Conservation (phyloP, 2,113 vertebrate species). For the Chroicocephalus ridibundus region DNA sequence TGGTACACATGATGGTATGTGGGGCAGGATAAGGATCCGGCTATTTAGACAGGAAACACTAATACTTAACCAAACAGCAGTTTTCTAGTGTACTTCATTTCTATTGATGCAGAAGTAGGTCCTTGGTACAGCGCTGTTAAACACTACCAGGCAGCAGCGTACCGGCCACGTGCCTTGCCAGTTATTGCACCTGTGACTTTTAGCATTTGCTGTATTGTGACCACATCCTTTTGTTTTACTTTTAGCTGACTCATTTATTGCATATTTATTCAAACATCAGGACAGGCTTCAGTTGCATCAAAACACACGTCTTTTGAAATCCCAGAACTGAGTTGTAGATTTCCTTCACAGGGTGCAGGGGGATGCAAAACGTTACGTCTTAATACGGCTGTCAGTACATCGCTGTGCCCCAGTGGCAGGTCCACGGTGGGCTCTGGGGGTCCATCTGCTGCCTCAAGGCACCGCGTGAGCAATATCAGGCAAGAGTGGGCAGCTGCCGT, state of each 20-base stretch:
- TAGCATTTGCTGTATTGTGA: neutral
- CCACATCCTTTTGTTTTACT: neutral
- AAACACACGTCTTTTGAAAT: neutral
- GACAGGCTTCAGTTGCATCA: neutral
- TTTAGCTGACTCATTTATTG: neutral
- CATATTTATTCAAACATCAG: neutral
- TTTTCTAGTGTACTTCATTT: neutral
- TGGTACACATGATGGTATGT: neutral
- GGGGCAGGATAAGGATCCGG: neutral
- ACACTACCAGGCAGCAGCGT: neutral
- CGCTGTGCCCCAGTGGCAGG: neutral
- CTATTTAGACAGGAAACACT: neutral
- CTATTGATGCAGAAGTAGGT: fast-evolving
- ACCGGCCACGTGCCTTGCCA: neutral
- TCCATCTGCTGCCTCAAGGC: neutral
- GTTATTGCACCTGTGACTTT: neutral
- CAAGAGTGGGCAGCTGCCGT: fast-evolving
- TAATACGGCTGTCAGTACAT: too few species aligned
- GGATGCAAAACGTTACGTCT: neutral
- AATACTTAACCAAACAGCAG: neutral
- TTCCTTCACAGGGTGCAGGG: neutral
- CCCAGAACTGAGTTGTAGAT: neutral
- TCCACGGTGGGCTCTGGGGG: neutral
- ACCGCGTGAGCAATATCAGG: fast-evolving
- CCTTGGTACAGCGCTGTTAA: neutral